Evolutionary conservation across 92 coral and sea anemone genomes (phyloP).

Genomic region (Heliopora coerulea): DNA sequence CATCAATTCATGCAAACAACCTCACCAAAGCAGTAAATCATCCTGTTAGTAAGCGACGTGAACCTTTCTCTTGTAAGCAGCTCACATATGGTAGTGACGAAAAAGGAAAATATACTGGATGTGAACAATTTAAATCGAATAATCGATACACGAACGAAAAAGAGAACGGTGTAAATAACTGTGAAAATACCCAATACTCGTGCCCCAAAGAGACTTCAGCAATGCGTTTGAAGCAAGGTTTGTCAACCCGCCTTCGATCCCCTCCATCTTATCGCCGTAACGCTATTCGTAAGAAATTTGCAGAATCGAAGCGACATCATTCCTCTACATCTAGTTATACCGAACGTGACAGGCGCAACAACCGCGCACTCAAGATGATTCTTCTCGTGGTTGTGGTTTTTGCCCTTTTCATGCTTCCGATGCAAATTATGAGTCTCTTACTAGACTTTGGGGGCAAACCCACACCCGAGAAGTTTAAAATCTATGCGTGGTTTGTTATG

Average conservation of each 20-base stretch:
- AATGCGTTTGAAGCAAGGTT: background rate
- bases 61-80: background rate
- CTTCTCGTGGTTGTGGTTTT: conserved; percentile 38
- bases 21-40: too few species aligned
- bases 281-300: background rate
- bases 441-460: conserved; percentile 41
- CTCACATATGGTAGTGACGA: background rate
- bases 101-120: background rate
- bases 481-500: conserved; percentile 41
- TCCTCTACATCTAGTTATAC: background rate
- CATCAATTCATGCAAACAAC: too few species aligned
- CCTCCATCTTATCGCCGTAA: background rate
- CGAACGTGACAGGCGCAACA: background rate
- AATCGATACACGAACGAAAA: background rate
- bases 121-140: background rate
- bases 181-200: background rate
- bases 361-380: conserved; percentile 35
- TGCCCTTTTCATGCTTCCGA: conserved; percentile 34
- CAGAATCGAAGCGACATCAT: background rate
- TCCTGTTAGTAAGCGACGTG: background rate
- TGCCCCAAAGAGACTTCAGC: background rate
- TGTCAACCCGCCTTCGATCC: background rate
- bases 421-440: conserved; percentile 41
- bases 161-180: background rate
- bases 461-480: conserved; percentile 19